Evolutionary conservation across 2,113 vertebrate species (phyloP).

Genomic region (Crotalus helleri): DNA sequence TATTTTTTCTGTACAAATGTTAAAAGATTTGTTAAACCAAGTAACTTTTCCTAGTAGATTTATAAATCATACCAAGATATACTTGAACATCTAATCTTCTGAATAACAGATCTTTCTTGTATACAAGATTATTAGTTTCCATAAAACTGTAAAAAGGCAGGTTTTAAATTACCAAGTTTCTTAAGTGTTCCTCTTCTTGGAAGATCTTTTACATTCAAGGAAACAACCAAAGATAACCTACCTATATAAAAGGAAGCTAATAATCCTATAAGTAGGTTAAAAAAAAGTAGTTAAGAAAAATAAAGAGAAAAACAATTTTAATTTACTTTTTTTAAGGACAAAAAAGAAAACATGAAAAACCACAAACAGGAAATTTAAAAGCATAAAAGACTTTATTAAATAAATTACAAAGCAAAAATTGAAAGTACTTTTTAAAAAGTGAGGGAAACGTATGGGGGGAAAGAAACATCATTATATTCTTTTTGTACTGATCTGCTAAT

Average conservation of each 20-base stretch:
- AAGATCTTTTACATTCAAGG: neutral
- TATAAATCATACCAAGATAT: neutral
- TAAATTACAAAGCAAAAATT: neutral
- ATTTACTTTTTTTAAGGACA: neutral
- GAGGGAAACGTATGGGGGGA: neutral
- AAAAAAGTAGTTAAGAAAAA: neutral
- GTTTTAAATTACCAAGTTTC: neutral
- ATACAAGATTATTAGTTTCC: neutral
- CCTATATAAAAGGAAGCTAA: neutral
- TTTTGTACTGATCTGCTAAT: neutral
- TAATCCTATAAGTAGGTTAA: neutral
- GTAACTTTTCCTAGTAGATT: neutral
- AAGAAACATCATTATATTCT: neutral
- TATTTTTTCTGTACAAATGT: neutral
- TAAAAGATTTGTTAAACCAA: neutral
- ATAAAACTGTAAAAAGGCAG: neutral
- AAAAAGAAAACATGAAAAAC: neutral
- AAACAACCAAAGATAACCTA: neutral
- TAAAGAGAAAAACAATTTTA: neutral
- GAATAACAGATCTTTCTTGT: neutral
- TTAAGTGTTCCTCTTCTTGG: neutral
- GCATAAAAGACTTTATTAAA: neutral
- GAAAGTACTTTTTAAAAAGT: neutral
- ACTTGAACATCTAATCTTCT: neutral
- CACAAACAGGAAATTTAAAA: neutral